Conservation (phyloP, 2,113 vertebrate genomes). For the Coturnix japonica region DNA sequence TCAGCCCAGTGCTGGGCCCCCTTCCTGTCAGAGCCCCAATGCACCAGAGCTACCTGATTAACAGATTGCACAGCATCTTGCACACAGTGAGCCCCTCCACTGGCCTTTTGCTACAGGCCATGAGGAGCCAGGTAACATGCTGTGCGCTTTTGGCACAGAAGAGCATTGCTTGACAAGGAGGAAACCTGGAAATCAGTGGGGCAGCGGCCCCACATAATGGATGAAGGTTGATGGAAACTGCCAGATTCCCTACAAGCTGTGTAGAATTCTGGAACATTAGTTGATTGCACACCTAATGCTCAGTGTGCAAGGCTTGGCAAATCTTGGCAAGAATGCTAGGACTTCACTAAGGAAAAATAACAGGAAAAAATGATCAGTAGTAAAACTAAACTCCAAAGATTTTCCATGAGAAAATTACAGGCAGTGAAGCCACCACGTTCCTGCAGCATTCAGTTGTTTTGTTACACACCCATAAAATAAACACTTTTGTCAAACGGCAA, state of each 20-base stretch:
- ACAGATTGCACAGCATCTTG: background rate
- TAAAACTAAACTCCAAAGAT: background rate
- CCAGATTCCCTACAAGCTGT: background rate
- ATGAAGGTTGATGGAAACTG: conserved; percentile 2
- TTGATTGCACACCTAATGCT: accelerated
- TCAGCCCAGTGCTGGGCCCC: background rate
- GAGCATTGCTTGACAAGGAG: accelerated
- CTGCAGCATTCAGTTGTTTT: background rate
- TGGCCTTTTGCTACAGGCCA: background rate
- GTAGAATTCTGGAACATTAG: background rate
- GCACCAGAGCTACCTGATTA: background rate
- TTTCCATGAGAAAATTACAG: background rate
- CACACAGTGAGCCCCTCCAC: background rate
- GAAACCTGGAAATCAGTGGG: background rate
- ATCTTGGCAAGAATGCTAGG: background rate
- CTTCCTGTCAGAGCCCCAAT: background rate
- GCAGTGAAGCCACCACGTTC: background rate
- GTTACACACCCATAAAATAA: background rate
- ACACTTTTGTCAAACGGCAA: background rate
- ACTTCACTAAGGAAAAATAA: background rate
- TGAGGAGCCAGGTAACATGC: background rate
- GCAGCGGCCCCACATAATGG: background rate
- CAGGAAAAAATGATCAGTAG: background rate
- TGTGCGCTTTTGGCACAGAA: background rate
- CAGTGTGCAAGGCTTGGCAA: background rate